Conservation (phyloP, 2,113 vertebrate species). For the Garra rufa region DNA sequence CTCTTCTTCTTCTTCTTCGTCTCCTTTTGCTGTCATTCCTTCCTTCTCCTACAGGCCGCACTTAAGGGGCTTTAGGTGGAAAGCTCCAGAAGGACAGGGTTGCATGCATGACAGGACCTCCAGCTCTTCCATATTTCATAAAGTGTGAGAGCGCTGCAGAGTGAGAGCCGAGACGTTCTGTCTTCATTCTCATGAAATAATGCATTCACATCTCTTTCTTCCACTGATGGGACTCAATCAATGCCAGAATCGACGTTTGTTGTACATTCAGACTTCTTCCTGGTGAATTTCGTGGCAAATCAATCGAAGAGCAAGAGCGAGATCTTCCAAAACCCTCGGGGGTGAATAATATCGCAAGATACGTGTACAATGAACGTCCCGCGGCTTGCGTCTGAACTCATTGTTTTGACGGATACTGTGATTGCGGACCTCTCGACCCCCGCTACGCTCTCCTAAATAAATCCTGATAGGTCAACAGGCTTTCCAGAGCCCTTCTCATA, state of each 20-base stretch:
- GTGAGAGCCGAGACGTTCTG: slow-evolving; percentile 2
- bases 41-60: slow-evolving; percentile 44
- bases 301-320: slow-evolving; percentile 7
- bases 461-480: slow-evolving; percentile 74
- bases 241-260: background rate
- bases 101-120: slow-evolving; percentile 57
- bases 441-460: slow-evolving; percentile 62
- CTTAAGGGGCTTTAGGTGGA: slow-evolving; percentile 38
- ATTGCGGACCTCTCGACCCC: slow-evolving; percentile 65
- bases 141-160: background rate
- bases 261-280: background rate
- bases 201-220: slow-evolving; percentile 28
- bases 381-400: slow-evolving; percentile 35
- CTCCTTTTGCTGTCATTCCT: slow-evolving; percentile 26
- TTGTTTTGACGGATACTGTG: slow-evolving; percentile 66
- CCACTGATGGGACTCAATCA: slow-evolving; percentile 35
- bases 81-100: slow-evolving; percentile 48
- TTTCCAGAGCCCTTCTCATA: slow-evolving; percentile 64
- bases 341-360: slow-evolving; percentile 23
- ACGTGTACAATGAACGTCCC: slow-evolving; percentile 39
- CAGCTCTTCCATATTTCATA: slow-evolving; percentile 49
- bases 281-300: slow-evolving; percentile 6
- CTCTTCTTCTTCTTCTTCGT: slow-evolving; percentile 27
- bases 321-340: slow-evolving; percentile 7
- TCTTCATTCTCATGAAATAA: slow-evolving; percentile 25